Conservation (phyloP, 2,113 vertebrate species). For the Pituophis catenifer region DNA sequence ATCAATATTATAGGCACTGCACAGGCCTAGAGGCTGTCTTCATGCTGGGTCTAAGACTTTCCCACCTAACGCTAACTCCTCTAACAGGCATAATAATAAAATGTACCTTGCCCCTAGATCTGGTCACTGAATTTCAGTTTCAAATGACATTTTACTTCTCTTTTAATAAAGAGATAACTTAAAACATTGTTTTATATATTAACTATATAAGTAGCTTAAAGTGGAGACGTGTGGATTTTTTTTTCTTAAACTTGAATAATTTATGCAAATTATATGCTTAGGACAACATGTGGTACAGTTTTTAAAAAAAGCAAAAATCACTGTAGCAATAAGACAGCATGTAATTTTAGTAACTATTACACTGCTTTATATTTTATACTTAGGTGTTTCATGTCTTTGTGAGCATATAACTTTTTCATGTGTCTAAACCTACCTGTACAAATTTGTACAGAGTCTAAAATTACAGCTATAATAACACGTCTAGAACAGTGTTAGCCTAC, state of each 20-base stretch:
- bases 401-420: slow-evolving; percentile 68
- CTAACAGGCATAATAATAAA: slow-evolving; percentile 47
- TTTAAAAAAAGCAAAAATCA: slow-evolving; percentile 74
- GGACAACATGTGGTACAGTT: slow-evolving; percentile 71
- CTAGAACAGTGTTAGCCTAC: slow-evolving; percentile 73
- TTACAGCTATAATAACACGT: slow-evolving; percentile 73
- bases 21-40: slow-evolving; percentile 46
- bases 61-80: slow-evolving; percentile 36
- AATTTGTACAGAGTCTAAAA: slow-evolving; percentile 66
- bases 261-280: slow-evolving; percentile 72
- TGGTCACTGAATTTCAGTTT: slow-evolving; percentile 71
- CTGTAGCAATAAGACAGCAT: slow-evolving; percentile 70
- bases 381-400: slow-evolving; percentile 69
- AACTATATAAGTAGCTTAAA: slow-evolving; percentile 73
- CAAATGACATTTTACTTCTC: slow-evolving; percentile 67
- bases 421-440: slow-evolving; percentile 63
- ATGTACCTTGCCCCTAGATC: slow-evolving; percentile 50
- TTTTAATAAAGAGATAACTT: slow-evolving; percentile 64
- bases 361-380: slow-evolving; percentile 66
- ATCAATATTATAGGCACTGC: slow-evolving; percentile 52
- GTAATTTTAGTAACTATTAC: slow-evolving; percentile 67
- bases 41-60: slow-evolving; percentile 56
- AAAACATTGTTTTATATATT: slow-evolving; percentile 68
- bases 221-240: slow-evolving; percentile 66
- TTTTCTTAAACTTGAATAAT: slow-evolving; percentile 70